These are phyloP conservation scores for Neotoxoptera formosana DNA, from an alignment of 1,140 invertebrate genomes.

Conservation along the genomic window DNA sequence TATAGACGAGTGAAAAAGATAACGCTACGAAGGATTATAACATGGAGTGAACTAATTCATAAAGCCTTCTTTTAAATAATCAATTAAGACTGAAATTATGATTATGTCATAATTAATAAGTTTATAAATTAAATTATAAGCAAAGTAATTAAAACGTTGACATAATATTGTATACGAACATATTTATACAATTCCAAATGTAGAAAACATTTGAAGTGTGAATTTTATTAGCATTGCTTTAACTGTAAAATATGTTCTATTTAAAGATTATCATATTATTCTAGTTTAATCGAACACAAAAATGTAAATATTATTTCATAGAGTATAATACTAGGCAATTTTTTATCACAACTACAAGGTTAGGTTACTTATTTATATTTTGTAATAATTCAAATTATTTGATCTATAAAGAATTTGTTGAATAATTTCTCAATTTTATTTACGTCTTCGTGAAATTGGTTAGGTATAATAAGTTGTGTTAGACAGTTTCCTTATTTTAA, in stretches of 20 bases:
- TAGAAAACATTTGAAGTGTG: not conserved
- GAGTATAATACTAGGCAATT: not conserved
- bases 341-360: not conserved
- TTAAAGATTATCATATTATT: not conserved
- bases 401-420: not conserved
- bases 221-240: not conserved
- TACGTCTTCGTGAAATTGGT: not conserved
- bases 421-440: not conserved
- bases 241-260: not conserved
- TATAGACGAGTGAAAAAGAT: not conserved
- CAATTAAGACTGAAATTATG: conserved; percentile 2
- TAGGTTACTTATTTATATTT: not conserved
- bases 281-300: not conserved
- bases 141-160: not conserved
- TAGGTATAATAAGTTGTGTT: not conserved
- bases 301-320: not conserved
- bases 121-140: not conserved
- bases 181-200: not conserved
- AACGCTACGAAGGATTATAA: conserved; percentile 1
- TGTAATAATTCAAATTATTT: not conserved
- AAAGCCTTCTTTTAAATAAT: conserved; percentile 2
- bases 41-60: conserved; percentile 13
- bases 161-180: not conserved
- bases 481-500: not conserved
- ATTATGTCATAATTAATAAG: not conserved